Percentiles rank a stretch among this genome's conserved stretches.
Conservation (phyloP, 2,797 vertebrate species). For the Schizopygopsis pylzovi region DNA sequence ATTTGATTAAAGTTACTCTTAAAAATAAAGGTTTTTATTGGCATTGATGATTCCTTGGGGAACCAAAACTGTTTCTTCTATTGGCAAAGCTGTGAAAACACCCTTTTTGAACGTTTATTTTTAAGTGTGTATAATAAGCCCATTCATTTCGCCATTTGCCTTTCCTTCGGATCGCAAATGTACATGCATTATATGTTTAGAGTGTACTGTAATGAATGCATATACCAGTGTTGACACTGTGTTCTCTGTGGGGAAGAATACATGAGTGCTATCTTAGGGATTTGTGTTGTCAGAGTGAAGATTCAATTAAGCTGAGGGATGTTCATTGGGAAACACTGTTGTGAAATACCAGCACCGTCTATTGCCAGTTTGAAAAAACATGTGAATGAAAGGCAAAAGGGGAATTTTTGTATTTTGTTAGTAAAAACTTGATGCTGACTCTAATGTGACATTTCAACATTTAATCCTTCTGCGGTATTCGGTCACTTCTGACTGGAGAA, state of each 20-base stretch:
- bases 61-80: neutral
- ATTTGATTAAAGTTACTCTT: constrained; percentile 2
- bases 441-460: neutral
- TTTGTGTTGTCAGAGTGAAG: constrained; percentile 32
- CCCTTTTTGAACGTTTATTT: neutral
- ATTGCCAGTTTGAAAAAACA: constrained; percentile 43
- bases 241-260: constrained; percentile 22
- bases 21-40: neutral
- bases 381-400: constrained; percentile 9
- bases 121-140: neutral
- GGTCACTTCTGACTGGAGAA: neutral
- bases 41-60: neutral
- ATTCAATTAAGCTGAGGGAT: constrained; percentile 46
- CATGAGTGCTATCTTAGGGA: constrained; percentile 37
- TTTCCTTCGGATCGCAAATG: neutral
- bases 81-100: neutral
- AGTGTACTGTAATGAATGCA: neutral
- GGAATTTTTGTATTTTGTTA: neutral
- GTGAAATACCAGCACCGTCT: constrained; percentile 34
- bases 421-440: neutral
- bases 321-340: constrained; percentile 19
- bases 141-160: neutral
- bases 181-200: neutral
- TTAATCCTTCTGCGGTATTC: neutral
- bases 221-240: constrained; percentile 31